Evolutionary conservation across 2,797 vertebrate species (phyloP).

Genomic region (Todus mexicanus): DNA sequence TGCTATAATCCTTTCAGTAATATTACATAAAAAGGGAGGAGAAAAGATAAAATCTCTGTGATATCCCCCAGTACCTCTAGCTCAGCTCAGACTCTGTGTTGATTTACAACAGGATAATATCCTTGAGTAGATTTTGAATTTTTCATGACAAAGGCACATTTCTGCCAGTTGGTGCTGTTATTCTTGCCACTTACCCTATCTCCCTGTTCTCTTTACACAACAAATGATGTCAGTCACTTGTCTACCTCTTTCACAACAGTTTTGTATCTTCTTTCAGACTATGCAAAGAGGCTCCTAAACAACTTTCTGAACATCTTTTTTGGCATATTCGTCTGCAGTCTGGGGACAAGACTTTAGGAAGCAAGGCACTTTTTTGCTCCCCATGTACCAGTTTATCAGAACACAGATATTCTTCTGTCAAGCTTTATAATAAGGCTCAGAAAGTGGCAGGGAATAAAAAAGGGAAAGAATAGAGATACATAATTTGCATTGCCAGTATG

Average conservation of each 20-base stretch:
- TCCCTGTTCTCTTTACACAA: background rate
- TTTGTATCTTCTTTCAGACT: background rate
- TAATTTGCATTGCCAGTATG: background rate
- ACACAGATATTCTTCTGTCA: background rate
- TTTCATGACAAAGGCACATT: background rate
- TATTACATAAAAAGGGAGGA: background rate
- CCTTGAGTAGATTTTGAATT: constrained; percentile 12
- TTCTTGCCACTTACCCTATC: constrained; percentile 13
- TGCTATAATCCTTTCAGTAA: background rate
- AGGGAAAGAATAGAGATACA: background rate
- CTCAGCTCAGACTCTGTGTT: background rate
- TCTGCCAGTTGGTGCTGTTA: background rate
- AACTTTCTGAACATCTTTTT: background rate
- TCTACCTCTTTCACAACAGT: constrained; percentile 16
- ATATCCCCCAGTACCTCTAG: background rate
- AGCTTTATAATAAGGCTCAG: background rate
- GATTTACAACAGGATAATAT: background rate
- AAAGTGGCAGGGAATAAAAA: background rate
- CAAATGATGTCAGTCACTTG: background rate
- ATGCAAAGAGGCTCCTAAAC: background rate
- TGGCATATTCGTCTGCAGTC: background rate
- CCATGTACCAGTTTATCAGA: background rate
- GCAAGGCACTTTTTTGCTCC: background rate
- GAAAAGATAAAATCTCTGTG: background rate
- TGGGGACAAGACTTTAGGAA: background rate